Percentiles rank a stretch among this genome's conserved stretches.
Evolutionary conservation across 2,113 vertebrate genomes (phyloP).

Genomic region (Phoenicopterus ruber): DNA sequence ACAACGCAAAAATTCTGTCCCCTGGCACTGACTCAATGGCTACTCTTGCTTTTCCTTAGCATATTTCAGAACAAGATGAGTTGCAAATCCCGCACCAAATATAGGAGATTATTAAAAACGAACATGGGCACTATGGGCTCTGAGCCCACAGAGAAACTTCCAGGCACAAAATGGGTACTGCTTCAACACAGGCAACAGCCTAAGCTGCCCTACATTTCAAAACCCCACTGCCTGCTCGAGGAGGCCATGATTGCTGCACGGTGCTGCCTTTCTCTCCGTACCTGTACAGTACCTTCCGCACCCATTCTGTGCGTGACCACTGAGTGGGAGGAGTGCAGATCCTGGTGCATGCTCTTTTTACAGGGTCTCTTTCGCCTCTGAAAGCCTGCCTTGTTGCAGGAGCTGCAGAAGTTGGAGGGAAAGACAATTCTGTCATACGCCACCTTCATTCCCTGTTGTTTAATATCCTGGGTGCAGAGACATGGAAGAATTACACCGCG

Average conservation of each 20-base stretch:
- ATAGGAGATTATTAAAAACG: neutral
- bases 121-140: neutral
- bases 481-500: neutral
- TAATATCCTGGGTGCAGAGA: neutral
- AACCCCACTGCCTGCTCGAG: neutral
- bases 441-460: neutral
- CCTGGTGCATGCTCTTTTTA: neutral
- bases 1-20: neutral
- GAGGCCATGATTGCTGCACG: too few relatives aligned
- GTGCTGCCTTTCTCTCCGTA: neutral
- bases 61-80: neutral
- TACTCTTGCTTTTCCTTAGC: neutral
- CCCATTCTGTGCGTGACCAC: accelerated
- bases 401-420: neutral
- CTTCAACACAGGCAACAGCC: neutral
- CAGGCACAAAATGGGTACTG: neutral
- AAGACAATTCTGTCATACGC: neutral
- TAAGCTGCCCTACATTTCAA: neutral
- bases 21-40: neutral
- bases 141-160: neutral
- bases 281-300: neutral
- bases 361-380: neutral
- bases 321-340: neutral
- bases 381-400: neutral
- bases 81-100: neutral